Percentiles rank a stretch among this genome's conserved stretches.
These are phyloP conservation scores for Biston stratarius DNA, from an alignment of 2,888 invertebrate genomes.

Conservation along the genomic window DNA sequence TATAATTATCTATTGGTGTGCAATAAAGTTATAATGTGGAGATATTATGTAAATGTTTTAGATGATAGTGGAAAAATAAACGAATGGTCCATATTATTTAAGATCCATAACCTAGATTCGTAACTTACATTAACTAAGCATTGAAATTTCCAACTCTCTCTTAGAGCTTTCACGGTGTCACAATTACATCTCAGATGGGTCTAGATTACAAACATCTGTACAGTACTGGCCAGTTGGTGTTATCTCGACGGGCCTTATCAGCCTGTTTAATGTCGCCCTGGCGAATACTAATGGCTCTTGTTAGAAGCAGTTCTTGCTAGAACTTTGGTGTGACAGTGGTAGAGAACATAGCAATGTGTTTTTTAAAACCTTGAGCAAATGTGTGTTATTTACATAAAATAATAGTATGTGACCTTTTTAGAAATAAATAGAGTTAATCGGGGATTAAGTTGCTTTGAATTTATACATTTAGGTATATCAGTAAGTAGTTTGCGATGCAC, in stretches of 20 bases:
- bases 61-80: background rate
- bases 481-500: no score
- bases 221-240: slow-evolving; percentile 41
- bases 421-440: no score
- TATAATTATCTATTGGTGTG: no score
- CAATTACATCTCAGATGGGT: slow-evolving; percentile 72
- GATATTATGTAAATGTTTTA: no score
- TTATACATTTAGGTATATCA: no score
- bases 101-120: background rate
- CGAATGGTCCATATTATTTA: no score
- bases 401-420: no score
- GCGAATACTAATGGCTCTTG: slow-evolving; percentile 27
- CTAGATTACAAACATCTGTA: slow-evolving; percentile 58
- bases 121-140: background rate
- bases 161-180: slow-evolving; percentile 64
- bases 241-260: slow-evolving; percentile 53
- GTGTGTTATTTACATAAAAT: no score
- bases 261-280: slow-evolving; percentile 55
- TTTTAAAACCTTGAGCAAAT: background rate
- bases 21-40: no score
- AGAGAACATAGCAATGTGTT: background rate
- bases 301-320: slow-evolving; percentile 10
- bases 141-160: slow-evolving; percentile 7
- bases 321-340: background rate
- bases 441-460: no score